Percentiles rank a stretch among this genome's conserved stretches.
These are phyloP conservation scores for Plebejus argus DNA, from an alignment of 2,888 invertebrate species.

Conservation along the genomic window DNA sequence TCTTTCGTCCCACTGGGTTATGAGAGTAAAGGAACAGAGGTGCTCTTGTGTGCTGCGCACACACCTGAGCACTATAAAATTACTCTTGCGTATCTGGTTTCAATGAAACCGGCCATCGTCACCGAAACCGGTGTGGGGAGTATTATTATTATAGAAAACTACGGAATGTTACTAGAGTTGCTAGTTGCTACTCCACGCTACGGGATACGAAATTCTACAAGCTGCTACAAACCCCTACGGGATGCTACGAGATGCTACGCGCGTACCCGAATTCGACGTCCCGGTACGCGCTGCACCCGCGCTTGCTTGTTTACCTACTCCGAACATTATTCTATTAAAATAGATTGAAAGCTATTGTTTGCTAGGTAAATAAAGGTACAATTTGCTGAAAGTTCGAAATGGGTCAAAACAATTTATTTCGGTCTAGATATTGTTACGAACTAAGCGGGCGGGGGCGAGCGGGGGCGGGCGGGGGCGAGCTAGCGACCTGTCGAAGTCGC, in stretches of 20 bases:
- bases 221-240: no score
- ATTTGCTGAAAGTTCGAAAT: conserved; percentile 19
- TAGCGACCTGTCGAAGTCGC: conserved; percentile 18
- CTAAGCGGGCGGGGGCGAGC: not conserved
- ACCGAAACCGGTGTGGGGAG: no score
- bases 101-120: no score
- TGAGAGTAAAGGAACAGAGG: no score
- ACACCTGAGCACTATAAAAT: no score
- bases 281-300: not conserved
- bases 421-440: conserved; percentile 25
- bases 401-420: conserved; percentile 25
- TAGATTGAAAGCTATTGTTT: conserved; percentile 17
- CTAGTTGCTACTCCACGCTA: no score
- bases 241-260: not conserved
- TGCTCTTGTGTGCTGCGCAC: no score
- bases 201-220: no score
- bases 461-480: not conserved
- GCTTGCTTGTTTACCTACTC: not conserved
- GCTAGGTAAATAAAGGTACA: conserved; percentile 13
- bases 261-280: not conserved
- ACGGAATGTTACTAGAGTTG: no score
- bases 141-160: no score
- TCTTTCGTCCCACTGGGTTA: no score
- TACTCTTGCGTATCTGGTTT: no score
- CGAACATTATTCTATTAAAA: not conserved